phyloP scores from a whole-genome alignment of 2,797 vertebrate genomes.

The Labroides dimidiatus region DNA sequence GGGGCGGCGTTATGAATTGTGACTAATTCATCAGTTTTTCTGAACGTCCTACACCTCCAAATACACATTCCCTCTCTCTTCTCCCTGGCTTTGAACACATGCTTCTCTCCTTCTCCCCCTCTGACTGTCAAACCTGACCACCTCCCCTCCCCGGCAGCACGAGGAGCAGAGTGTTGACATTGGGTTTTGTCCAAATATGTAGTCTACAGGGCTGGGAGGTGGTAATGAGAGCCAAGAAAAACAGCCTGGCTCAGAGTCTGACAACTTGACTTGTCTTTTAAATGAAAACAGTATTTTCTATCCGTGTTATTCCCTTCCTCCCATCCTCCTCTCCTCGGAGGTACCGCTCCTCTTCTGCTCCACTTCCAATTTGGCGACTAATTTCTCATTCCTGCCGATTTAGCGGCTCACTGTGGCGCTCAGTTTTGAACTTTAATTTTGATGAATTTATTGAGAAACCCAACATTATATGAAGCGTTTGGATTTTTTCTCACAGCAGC shows the following conservation, averaged over 20 bases:
- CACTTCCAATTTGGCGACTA: slow-evolving; percentile 39
- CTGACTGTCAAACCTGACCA: slow-evolving; percentile 51
- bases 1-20: slow-evolving; percentile 52
- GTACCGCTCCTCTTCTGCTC: slow-evolving; percentile 25
- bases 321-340: slow-evolving; percentile 30
- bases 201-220: slow-evolving; percentile 76
- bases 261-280: slow-evolving; percentile 76
- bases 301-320: slow-evolving; percentile 65
- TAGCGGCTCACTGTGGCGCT: background rate
- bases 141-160: slow-evolving; percentile 56
- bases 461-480: background rate
- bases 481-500: background rate
- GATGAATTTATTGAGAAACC: too few species aligned
- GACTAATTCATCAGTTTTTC: slow-evolving; percentile 23
- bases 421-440: background rate
- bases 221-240: slow-evolving; percentile 81
- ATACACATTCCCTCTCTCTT: slow-evolving; percentile 18
- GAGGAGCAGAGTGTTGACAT: slow-evolving; percentile 76
- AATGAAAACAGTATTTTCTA: slow-evolving; percentile 80
- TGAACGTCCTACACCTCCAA: background rate
- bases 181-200: slow-evolving; percentile 80
- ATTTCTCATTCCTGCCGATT: slow-evolving; percentile 51
- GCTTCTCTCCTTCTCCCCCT: slow-evolving; percentile 8
- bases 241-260: slow-evolving; percentile 74
- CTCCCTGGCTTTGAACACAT: slow-evolving; percentile 17